Conservation (phyloP, 2,888 invertebrate genomes). For the Andrena camellia region DNA sequence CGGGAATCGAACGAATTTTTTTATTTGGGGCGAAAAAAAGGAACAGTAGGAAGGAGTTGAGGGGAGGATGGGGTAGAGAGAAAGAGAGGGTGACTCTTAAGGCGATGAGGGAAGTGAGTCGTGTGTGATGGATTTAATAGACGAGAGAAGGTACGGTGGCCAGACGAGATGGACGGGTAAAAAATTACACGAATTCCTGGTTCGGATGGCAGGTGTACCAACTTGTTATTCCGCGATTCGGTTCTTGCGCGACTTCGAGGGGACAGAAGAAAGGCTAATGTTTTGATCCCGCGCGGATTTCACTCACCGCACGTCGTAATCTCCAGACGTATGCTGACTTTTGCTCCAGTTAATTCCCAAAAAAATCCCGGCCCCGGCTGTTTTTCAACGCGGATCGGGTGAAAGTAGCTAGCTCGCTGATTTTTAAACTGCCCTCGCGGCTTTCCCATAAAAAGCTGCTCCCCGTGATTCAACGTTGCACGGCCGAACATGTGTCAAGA, state of each 20-base stretch:
- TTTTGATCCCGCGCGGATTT: constrained; percentile 63
- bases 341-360: constrained; percentile 71
- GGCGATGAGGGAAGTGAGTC: not conserved
- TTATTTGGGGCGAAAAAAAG: not conserved
- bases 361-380: constrained; percentile 70
- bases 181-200: constrained; percentile 66
- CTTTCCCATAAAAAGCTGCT: constrained; percentile 71
- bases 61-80: not conserved
- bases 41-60: not conserved
- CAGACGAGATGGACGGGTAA: constrained; percentile 33
- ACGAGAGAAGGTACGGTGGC: constrained; percentile 27
- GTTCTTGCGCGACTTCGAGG: constrained; percentile 51
- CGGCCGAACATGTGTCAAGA: constrained; percentile 70
- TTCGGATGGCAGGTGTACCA: constrained; percentile 75
- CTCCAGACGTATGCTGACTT: constrained; percentile 61
- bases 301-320: constrained; percentile 68
- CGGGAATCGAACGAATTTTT: not conserved
- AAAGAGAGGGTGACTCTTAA: not conserved
- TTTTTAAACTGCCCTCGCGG: constrained; percentile 70
- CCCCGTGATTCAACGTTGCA: constrained; percentile 62
- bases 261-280: constrained; percentile 63
- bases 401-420: constrained; percentile 72
- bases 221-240: constrained; percentile 71
- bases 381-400: constrained; percentile 70
- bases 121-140: constrained; percentile 46